Base-by-base conservation (phyloP, 2,797 vertebrate genomes). In the Lagocephalus sceleratus region DNA sequence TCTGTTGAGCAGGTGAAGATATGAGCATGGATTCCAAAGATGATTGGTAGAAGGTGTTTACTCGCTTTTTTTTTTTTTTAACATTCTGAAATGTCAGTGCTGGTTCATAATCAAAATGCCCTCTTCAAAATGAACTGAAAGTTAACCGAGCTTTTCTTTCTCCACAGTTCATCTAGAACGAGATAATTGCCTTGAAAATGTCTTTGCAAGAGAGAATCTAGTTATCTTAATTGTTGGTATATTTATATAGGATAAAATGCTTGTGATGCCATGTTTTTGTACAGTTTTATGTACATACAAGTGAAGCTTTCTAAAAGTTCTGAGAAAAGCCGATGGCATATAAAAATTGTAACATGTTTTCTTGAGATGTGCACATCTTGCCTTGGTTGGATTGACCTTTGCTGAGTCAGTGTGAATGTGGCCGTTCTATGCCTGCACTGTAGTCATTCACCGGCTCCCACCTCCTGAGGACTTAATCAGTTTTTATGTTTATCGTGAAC, bases 231-330 rank as follows among this genome's bases (percentile, higher is more conserved):
- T 88, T 91, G 91, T 94, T 93, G 94, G 94, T 95, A 95, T 95
- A 94, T 94, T 95, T 96, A 95, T 95, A 96, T 91, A 90, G 89
- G 88, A 91, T 87, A 85, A 86, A 87, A 93, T 95, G 93, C 94
- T 96, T 94, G 94, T 95, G 93, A 94, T 96, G 95, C 94, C 94
- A 96, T 95, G 93, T 95, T 95, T 97, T 93, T 92, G 96, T 98
- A 98, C 96, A 98, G 96, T 98, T 99, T 98, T 98, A 98, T 99
- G 97, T 99, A 98, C 95, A 95, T 94, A 95, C 91, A 94, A 95
- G 94, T 95, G 94, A 95, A 93, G 94, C 94, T 98, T 97, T 94
- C 94, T 96, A 94, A 94, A 91, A 89, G 92, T 93, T 93, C 86
- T 81, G 87, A 91, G 92, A 94, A 92, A 95, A 93, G 92, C 91